Evolutionary conservation across 2,888 invertebrate genomes (phyloP).

Genomic region (Aelia acuminata): DNA sequence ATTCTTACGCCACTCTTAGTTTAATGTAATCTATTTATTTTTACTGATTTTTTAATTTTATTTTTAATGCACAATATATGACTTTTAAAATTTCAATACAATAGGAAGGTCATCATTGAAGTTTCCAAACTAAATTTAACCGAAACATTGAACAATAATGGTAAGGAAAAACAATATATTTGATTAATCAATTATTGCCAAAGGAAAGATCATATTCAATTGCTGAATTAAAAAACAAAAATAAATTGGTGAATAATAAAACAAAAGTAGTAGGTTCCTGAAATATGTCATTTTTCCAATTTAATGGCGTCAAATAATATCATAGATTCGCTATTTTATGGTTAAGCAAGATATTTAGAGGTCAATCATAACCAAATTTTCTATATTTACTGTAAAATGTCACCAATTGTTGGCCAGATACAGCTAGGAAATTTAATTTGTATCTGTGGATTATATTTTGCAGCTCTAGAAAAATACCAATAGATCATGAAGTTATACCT

Average conservation of each 20-base stretch:
- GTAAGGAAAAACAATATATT: neutral
- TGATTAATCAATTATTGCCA: neutral
- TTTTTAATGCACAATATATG: too few relatives aligned
- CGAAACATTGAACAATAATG: neutral
- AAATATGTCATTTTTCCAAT: neutral
- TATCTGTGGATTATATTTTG: conserved; percentile 7
- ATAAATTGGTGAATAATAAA: neutral
- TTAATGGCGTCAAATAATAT: neutral
- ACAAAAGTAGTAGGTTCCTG: neutral
- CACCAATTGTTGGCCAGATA: conserved; percentile 2
- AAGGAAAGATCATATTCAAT: neutral
- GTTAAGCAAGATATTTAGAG: neutral
- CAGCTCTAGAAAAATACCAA: neutral
- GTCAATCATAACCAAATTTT: neutral
- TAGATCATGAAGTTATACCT: conserved; percentile 31
- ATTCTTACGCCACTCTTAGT: too few relatives aligned
- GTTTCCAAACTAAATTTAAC: neutral
- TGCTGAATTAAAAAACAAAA: too few relatives aligned
- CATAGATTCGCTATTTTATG: neutral
- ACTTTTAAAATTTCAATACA: neutral
- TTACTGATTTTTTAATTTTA: too few relatives aligned
- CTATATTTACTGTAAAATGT: neutral
- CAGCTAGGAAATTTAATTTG: conserved; percentile 46
- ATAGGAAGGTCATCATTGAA: neutral
- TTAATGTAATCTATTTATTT: too few relatives aligned